Conservation (phyloP, 2,888 invertebrate genomes). For the Pterostichus madidus region DNA sequence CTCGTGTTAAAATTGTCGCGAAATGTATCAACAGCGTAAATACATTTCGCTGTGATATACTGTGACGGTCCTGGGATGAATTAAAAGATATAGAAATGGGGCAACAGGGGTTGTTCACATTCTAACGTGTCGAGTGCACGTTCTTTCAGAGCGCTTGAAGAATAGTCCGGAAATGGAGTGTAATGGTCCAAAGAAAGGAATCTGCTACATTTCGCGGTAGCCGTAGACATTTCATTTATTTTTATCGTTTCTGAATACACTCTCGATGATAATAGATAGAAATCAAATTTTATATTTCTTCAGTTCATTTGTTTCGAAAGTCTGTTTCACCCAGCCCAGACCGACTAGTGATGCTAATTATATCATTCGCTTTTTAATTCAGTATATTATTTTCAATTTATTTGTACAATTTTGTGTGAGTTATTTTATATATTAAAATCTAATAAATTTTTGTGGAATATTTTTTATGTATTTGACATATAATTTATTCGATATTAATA, state of each 20-base stretch:
- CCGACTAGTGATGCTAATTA: not conserved
- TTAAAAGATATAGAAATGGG: conserved; percentile 28
- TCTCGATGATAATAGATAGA: conserved; percentile 24
- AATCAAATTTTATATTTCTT: conserved; percentile 14
- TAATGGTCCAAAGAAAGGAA: conserved; percentile 61
- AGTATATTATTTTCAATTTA: no score
- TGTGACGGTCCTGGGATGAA: conserved; percentile 27
- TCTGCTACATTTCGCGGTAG: conserved; percentile 14
- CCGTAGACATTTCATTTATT: conserved; percentile 49
- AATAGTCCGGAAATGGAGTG: conserved; percentile 61
- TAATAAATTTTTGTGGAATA: no score
- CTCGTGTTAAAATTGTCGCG: conserved; percentile 68
- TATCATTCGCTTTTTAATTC: not conserved
- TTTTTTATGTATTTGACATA: no score
- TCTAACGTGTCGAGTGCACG: conserved; percentile 36
- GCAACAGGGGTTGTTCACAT: conserved; percentile 25
- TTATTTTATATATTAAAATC: no score
- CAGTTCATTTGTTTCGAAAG: not conserved
- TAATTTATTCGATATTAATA: no score
- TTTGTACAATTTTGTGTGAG: no score
- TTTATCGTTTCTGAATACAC: conserved; percentile 49
- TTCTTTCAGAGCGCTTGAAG: conserved; percentile 56
- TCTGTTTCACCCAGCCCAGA: no score
- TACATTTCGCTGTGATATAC: conserved; percentile 40
- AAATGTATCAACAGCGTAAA: conserved; percentile 68